A percentile compares a stretch with the other conserved stretches of the same genome.
Evolutionary conservation across 2,113 vertebrate genomes (phyloP).

Genomic region (Lipophrys pholis): DNA sequence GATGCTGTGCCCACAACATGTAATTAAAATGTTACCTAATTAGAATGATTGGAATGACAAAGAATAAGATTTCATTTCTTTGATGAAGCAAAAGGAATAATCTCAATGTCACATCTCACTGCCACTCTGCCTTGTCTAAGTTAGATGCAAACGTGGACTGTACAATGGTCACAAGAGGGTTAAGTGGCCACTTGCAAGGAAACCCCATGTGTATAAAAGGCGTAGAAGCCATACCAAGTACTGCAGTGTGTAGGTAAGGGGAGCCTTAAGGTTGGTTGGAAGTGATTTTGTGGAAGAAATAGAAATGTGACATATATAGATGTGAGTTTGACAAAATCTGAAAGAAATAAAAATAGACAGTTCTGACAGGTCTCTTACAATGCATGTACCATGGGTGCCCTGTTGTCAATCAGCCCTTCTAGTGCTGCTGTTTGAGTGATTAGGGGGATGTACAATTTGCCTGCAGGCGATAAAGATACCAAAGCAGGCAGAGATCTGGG

Average conservation of each 20-base stretch:
- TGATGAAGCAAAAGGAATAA: neutral
- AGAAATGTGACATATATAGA: slow-evolving; percentile 33
- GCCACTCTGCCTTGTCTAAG: neutral
- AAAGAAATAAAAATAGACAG: slow-evolving; percentile 43
- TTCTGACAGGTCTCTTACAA: slow-evolving; percentile 40
- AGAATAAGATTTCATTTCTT: neutral
- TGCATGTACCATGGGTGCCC: slow-evolving; percentile 37
- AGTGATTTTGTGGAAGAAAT: slow-evolving; percentile 14
- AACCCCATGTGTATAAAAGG: slow-evolving; percentile 2
- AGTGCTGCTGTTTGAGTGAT: slow-evolving; percentile 48
- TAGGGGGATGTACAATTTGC: slow-evolving; percentile 31
- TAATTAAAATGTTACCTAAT: too few relatives aligned
- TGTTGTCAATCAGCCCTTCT: slow-evolving; percentile 54
- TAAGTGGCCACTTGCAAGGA: neutral
- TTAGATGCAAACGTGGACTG: neutral
- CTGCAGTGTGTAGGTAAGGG: slow-evolving; percentile 5
- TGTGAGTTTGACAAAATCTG: slow-evolving; percentile 45
- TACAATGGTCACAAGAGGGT: neutral
- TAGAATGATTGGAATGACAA: too few relatives aligned
- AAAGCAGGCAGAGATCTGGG: slow-evolving; percentile 14
- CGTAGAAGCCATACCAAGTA: slow-evolving; percentile 1
- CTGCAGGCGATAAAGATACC: slow-evolving; percentile 43
- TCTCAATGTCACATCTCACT: neutral
- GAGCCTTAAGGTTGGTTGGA: neutral
- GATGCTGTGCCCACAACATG: too few relatives aligned